Evolutionary conservation across 1,140 invertebrate species (phyloP), one percentile per base, ranked within the genome.

Genomic region (Anagrus nilaparvatae): DNA sequence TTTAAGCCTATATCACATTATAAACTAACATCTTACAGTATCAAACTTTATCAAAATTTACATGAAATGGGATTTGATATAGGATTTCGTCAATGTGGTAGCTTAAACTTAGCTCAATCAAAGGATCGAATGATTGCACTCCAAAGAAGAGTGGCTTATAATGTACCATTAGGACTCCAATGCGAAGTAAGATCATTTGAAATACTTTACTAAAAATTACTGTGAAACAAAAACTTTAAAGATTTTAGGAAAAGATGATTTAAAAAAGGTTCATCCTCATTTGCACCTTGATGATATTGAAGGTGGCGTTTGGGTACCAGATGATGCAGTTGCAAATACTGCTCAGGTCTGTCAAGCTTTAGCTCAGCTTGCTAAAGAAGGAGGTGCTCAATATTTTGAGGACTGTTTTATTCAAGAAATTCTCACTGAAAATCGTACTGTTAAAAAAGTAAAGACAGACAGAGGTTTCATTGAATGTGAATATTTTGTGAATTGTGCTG

Each of bases 401-500:
- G 63, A 77, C 39, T 78, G 79, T 44, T 54, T 58, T 28, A 69
- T 84, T 9, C 43, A 73, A 24, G 58, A 71, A 55, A 72, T 85
- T 20, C 46, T 69, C 3, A 79, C 77, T 9, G 63, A 76, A 51
- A 74, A 80, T 52, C 59, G 64, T 14, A 59, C 60, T 41, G 76
- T 84, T 3, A 63, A 71, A 35, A 70, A 61, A 37, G 75, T 83
- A 2, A 65, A 73, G 40, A 84, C 81, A 4, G 66, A 67, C 40
- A 51, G 60, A 47, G 82, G 82, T 36, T 63, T 54, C 24, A 71
- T 84, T 30, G 49, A 69, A 14, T 84, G 81, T 63, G 77, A 84
- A 65, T 78, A 78, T 60, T 82, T 86, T 58, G 70, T 84, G 6
- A 83, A 84, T 59, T 79, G 78, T 63, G 74, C 79, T 46, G 82